Percentiles rank a stretch among this genome's conserved stretches.
These are phyloP conservation scores for Conopomorpha cramerella DNA, from an alignment of 1,140 invertebrate species.

Conservation along the genomic window DNA sequence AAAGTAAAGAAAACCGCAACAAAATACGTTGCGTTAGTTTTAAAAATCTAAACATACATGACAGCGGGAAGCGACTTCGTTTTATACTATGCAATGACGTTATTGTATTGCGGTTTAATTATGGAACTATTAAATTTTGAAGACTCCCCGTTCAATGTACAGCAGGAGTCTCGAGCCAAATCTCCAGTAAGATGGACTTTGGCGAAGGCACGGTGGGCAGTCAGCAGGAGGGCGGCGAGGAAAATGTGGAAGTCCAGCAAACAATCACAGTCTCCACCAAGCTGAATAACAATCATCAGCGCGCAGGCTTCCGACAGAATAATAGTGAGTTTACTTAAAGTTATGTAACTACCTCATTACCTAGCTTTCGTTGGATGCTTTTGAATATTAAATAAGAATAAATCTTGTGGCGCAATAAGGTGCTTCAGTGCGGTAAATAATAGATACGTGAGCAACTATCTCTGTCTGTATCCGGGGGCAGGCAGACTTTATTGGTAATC, in stretches of 20 bases:
- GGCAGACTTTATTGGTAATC: no score
- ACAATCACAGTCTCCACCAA: constrained; percentile 46
- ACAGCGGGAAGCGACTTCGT: no score
- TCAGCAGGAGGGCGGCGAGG: constrained; percentile 19
- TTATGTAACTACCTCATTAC: background rate
- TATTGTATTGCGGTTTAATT: no score
- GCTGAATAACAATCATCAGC: constrained; percentile 32
- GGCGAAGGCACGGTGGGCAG: constrained; percentile 13
- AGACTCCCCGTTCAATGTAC: no score
- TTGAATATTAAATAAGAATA: background rate
- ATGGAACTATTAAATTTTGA: no score
- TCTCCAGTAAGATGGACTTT: constrained; percentile 34
- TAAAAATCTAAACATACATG: no score
- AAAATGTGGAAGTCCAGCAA: constrained; percentile 46
- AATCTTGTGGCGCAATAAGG: background rate
- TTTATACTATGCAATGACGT: no score
- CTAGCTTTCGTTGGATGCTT: background rate
- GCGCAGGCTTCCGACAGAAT: constrained; percentile 19
- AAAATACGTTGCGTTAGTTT: no score
- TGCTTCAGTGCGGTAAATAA: background rate
- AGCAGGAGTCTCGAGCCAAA: background rate
- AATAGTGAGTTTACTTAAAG: background rate
- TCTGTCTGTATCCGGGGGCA: no score
- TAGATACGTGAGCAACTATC: background rate
- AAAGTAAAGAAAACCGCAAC: no score